phyloP scores from a whole-genome alignment of 2,797 vertebrate species.

The Triplophysa bombifrons region DNA sequence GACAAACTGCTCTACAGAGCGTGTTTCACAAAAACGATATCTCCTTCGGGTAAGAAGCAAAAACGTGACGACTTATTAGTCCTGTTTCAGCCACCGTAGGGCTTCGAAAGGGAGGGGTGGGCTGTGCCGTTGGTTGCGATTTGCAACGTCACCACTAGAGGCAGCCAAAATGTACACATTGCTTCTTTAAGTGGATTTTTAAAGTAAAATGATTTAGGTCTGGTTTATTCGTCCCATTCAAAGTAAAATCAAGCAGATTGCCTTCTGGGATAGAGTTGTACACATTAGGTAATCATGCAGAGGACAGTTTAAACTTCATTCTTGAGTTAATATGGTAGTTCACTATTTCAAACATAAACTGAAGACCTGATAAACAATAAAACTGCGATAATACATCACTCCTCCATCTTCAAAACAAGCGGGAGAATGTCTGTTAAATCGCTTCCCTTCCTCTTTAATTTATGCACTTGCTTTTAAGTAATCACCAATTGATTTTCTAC shows the following conservation, averaged over 20 bases:
- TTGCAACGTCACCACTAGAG: too few relatives aligned
- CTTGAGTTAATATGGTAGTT: neutral
- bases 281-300: neutral
- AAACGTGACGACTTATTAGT: too few relatives aligned
- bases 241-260: neutral
- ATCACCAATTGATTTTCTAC: conserved; percentile 7
- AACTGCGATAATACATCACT: neutral
- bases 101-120: too few relatives aligned
- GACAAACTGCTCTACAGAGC: too few relatives aligned
- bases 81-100: too few relatives aligned
- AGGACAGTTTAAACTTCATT: neutral
- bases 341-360: neutral
- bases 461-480: conserved; percentile 27
- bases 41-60: too few relatives aligned
- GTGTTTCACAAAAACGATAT: too few relatives aligned
- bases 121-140: too few relatives aligned
- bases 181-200: too few relatives aligned
- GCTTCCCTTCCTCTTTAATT: neutral
- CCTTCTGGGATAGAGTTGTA: neutral
- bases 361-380: neutral
- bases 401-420: neutral
- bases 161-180: too few relatives aligned
- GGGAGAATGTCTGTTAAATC: neutral
- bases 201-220: too few relatives aligned
- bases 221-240: neutral